phyloP scores from a whole-genome alignment of 2,113 vertebrate genomes.

The Plecotus auritus region DNA sequence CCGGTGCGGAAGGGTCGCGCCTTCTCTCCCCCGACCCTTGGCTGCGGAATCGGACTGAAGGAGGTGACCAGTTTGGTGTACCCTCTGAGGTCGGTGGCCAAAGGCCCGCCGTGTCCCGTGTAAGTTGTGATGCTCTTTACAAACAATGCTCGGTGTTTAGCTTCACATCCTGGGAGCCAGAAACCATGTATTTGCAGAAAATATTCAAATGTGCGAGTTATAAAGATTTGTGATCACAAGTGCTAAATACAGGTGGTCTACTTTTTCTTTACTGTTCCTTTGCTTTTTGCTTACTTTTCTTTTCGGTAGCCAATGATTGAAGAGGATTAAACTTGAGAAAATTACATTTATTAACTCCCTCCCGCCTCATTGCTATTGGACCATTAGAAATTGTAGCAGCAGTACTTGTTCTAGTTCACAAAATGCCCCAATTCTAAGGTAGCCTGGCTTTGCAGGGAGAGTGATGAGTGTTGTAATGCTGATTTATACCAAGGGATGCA shows the following conservation, averaged over 20 bases:
- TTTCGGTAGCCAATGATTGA: background rate
- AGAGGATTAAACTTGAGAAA: slow-evolving; percentile 2
- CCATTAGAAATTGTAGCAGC: background rate
- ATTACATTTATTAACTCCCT: background rate
- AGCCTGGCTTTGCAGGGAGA: background rate
- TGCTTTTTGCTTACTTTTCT: background rate
- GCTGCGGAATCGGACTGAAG: background rate
- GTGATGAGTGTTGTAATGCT: background rate
- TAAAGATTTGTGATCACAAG: background rate
- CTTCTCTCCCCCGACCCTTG: background rate
- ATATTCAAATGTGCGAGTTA: background rate
- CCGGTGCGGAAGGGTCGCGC: background rate
- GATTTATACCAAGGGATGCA: background rate
- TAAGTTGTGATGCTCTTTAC: background rate
- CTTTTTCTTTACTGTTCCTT: background rate
- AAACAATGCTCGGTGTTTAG: background rate
- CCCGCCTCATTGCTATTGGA: background rate
- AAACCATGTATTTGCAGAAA: background rate
- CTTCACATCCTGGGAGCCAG: background rate
- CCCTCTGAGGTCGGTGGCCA: background rate
- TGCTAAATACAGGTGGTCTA: background rate
- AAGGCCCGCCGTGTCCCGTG: background rate
- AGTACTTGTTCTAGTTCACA: background rate
- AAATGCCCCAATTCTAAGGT: background rate
- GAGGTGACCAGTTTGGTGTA: background rate